These are phyloP conservation scores for Typhlichthys eigenmanni DNA, from an alignment of 2,797 vertebrate genomes.

Conservation along the genomic window DNA sequence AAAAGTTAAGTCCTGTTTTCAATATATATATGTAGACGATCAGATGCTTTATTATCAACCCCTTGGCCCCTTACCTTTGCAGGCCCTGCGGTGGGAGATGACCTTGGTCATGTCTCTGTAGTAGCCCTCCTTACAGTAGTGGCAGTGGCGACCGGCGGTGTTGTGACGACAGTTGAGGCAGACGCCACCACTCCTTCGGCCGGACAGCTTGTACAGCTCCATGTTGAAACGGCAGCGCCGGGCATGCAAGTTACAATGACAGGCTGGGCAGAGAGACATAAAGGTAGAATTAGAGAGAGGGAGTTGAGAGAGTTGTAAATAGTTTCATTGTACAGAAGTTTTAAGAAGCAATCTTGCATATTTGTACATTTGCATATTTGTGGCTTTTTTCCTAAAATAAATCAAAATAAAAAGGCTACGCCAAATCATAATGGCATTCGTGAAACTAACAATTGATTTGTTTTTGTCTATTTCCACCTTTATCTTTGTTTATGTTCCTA, in stretches of 20 bases:
- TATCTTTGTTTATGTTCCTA: no score
- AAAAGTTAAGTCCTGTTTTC: no score
- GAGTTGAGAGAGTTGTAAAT: constrained; percentile 1
- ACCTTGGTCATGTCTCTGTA: constrained; percentile 96
- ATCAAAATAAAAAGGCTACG: background rate
- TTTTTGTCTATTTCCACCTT: background rate
- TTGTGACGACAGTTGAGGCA: constrained; percentile 98
- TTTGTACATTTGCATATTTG: no score
- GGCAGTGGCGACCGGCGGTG: constrained; percentile 94
- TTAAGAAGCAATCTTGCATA: no score
- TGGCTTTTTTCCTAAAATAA: no score
- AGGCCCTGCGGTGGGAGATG: constrained; percentile 93
- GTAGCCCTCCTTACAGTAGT: constrained; percentile 98
- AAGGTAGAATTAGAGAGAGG: constrained; percentile 12
- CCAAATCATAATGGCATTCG: background rate
- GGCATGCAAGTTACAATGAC: constrained; percentile 97
- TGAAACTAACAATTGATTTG: background rate
- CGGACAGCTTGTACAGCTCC: constrained; percentile 97
- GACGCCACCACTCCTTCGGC: constrained; percentile 92
- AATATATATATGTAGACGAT: no score
- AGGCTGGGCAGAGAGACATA: constrained; percentile 74
- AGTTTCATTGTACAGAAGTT: background rate
- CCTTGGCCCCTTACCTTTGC: constrained; percentile 83
- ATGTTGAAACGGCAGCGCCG: constrained; percentile 98
- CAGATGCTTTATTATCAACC: no score